Conservation (phyloP, 1,140 invertebrate genomes). For the Pseudomyrmex gracilis region DNA sequence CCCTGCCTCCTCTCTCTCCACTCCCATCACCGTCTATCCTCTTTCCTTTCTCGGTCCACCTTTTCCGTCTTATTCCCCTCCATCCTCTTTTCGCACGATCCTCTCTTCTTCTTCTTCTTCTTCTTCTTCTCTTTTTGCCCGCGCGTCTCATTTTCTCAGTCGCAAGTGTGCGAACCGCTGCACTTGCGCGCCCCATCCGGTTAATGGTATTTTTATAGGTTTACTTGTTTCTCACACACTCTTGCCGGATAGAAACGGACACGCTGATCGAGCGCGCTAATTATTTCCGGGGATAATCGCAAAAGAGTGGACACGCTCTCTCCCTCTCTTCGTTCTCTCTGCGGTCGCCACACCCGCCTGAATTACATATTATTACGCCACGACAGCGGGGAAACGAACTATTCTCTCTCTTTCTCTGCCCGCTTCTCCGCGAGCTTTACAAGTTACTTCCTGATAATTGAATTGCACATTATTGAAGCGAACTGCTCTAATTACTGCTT, state of each 20-base stretch:
- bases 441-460: slow-evolving; percentile 38
- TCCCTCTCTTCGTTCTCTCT: slow-evolving; percentile 7
- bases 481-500: slow-evolving; percentile 40
- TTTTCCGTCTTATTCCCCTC: slow-evolving; percentile 3
- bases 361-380: slow-evolving; percentile 42
- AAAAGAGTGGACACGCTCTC: slow-evolving; percentile 45
- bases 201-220: slow-evolving; percentile 74
- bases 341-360: slow-evolving; percentile 20
- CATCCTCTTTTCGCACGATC: slow-evolving; percentile 19
- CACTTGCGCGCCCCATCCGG: slow-evolving; percentile 61
- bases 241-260: slow-evolving; percentile 39
- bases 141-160: slow-evolving; percentile 42
- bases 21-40: slow-evolving; percentile 43
- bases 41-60: neutral
- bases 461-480: slow-evolving; percentile 33
- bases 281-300: slow-evolving; percentile 72
- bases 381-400: neutral
- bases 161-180: slow-evolving; percentile 65
- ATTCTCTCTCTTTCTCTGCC: neutral
- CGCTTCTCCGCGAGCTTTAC: neutral
- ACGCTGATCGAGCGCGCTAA: slow-evolving; percentile 70
- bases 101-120: neutral
- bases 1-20: slow-evolving; percentile 33
- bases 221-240: slow-evolving; percentile 70
- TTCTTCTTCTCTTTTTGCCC: slow-evolving; percentile 23